Percentiles rank a stretch among this genome's conserved stretches.
These are phyloP conservation scores for Takifugu ocellatus DNA, from an alignment of 2,797 vertebrate genomes.

Conservation along the genomic window DNA sequence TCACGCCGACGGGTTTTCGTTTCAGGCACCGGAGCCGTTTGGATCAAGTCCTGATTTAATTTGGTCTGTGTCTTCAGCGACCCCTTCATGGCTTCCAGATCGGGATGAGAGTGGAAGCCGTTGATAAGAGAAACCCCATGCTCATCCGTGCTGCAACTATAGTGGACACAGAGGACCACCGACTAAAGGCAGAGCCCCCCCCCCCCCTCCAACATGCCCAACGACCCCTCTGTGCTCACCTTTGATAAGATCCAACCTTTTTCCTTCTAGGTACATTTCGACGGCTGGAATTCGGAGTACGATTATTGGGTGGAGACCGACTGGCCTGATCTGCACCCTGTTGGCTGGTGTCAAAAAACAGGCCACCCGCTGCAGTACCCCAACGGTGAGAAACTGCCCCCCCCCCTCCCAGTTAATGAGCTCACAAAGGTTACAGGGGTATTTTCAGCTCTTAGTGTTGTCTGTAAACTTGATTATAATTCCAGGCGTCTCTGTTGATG, in stretches of 20 bases:
- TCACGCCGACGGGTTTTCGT: background rate
- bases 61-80: slow-evolving; percentile 65
- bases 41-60: background rate
- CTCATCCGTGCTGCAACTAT: slow-evolving; percentile 85
- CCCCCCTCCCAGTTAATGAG: no score
- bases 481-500: background rate
- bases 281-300: slow-evolving; percentile 83
- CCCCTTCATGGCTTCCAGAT: slow-evolving; percentile 86
- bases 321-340: slow-evolving; percentile 84
- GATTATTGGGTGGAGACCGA: slow-evolving; percentile 88
- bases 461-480: background rate
- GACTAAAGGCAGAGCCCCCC: slow-evolving; percentile 78
- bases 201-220: background rate
- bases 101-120: slow-evolving; percentile 86
- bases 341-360: slow-evolving; percentile 89
- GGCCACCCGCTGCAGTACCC: slow-evolving; percentile 83
- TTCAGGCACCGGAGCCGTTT: background rate
- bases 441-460: background rate
- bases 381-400: slow-evolving; percentile 66
- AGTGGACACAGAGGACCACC: slow-evolving; percentile 79
- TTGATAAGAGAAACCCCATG: slow-evolving; percentile 88
- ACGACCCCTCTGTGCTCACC: background rate
- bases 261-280: slow-evolving; percentile 81
- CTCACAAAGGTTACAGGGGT: background rate
- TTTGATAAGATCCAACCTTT: background rate